phyloP scores from a whole-genome alignment of 2,888 invertebrate species.

The Microchrysa polita region DNA sequence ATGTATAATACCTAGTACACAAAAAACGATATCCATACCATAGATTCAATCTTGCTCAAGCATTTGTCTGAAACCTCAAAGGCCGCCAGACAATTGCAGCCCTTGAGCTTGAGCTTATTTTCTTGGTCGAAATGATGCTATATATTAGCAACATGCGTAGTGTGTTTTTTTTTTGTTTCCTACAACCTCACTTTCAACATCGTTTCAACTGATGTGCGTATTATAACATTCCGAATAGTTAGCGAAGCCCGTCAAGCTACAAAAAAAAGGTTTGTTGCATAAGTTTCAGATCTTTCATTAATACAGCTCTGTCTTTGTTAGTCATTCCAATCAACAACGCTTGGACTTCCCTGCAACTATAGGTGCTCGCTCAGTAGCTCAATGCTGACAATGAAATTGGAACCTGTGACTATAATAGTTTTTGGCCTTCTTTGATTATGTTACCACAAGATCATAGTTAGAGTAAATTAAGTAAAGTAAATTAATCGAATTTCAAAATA shows the following conservation, averaged over 20 bases:
- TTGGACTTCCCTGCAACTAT: not conserved
- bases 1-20: no score
- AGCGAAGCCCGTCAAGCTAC: conserved; percentile 10
- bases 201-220: no score
- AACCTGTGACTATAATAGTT: conserved; percentile 23
- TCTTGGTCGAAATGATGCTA: conserved; percentile 25
- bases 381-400: conserved; percentile 8
- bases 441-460: no score
- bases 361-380: not conserved
- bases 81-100: conserved; percentile 32
- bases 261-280: conserved; percentile 31
- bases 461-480: no score
- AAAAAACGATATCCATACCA: no score
- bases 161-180: not conserved
- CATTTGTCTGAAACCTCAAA: conserved; percentile 1
- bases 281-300: not conserved
- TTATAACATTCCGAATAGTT: no score
- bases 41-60: not conserved
- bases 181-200: no score
- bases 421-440: conserved; percentile 11
- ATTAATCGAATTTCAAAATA: no score
- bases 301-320: not conserved
- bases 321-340: not conserved
- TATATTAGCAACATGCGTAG: no score
- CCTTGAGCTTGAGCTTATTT: conserved; percentile 50